Percentiles rank a stretch among this genome's conserved stretches.
phyloP scores from a whole-genome alignment of 1,140 invertebrate species.

The Drosophila sulfurigaster region DNA sequence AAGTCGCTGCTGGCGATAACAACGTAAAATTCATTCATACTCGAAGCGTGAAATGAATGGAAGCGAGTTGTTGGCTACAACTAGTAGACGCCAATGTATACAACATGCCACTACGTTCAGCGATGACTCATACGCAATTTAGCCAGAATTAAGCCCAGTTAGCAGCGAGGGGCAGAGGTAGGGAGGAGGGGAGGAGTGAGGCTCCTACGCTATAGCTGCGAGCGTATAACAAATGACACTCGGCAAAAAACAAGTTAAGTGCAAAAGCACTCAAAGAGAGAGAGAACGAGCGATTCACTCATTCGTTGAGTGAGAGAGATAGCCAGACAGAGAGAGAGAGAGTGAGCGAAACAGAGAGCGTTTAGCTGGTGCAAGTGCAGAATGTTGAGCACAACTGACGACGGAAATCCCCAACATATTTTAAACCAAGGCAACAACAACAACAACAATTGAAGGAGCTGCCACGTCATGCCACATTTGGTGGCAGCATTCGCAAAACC shows the following conservation, averaged over 20 bases:
- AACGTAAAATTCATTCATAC: constrained; percentile 60
- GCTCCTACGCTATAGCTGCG: constrained; percentile 44
- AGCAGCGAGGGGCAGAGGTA: constrained; percentile 10
- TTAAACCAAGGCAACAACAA: constrained; percentile 22
- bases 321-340: constrained; percentile 2
- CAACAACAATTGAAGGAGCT: constrained; percentile 29
- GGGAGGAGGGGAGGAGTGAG: background rate
- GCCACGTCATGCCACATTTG: constrained; percentile 43
- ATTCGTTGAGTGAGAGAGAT: constrained; percentile 8
- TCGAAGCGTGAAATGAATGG: constrained; percentile 59
- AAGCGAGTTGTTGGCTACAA: constrained; percentile 56
- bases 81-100: constrained; percentile 25
- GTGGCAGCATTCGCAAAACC: constrained; percentile 19
- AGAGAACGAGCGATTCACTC: constrained; percentile 14
- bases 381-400: constrained; percentile 4
- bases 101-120: constrained; percentile 29
- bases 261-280: constrained; percentile 26
- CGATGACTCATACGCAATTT: constrained; percentile 76
- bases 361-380: background rate
- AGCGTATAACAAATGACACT: constrained; percentile 19
- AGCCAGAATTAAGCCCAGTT: constrained; percentile 74
- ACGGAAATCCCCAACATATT: constrained; percentile 54
- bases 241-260: constrained; percentile 24
- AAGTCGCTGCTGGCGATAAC: constrained; percentile 44
- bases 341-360: constrained; percentile 19